Evolutionary conservation across 1,140 invertebrate genomes (phyloP).

Genomic region (Delia radicum): DNA sequence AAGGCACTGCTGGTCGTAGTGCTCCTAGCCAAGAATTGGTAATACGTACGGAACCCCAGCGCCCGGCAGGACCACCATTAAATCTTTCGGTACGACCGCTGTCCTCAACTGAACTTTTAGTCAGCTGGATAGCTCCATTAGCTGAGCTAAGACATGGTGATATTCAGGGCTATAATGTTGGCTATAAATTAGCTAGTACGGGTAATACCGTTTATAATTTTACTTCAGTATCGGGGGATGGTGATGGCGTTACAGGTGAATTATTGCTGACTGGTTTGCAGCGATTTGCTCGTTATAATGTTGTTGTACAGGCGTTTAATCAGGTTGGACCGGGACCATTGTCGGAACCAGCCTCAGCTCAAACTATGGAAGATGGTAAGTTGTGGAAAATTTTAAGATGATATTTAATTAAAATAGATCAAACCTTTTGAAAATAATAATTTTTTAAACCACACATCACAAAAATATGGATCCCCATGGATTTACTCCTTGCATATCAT

Average conservation of each 20-base stretch:
- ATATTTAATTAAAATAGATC: too few relatives aligned
- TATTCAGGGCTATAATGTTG: conserved; percentile 71
- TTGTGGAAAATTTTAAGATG: too few relatives aligned
- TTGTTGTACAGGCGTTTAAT: conserved; percentile 85
- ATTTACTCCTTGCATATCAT: too few relatives aligned
- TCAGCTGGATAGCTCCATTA: conserved; percentile 74
- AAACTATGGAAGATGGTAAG: conserved; percentile 81
- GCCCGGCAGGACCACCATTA: conserved; percentile 72
- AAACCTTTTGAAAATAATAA: too few relatives aligned
- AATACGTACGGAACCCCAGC: conserved; percentile 74
- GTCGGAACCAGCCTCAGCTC: conserved; percentile 70
- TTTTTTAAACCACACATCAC: too few relatives aligned
- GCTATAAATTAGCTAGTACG: conserved; percentile 53
- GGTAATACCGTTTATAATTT: conserved; percentile 64
- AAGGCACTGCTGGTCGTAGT: conserved; percentile 74
- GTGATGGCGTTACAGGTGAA: conserved; percentile 68
- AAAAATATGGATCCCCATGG: too few relatives aligned
- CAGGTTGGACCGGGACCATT: conserved; percentile 78
- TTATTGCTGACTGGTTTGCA: conserved; percentile 65
- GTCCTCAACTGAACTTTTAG: conserved; percentile 73
- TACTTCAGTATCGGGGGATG: conserved; percentile 68
- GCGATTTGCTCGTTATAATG: conserved; percentile 77
- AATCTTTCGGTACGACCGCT: conserved; percentile 70
- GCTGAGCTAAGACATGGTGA: conserved; percentile 71
- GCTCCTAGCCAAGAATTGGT: conserved; percentile 68